Evolutionary conservation across 1,140 invertebrate species (phyloP).

Genomic region (Scaptomyza hsui): DNA sequence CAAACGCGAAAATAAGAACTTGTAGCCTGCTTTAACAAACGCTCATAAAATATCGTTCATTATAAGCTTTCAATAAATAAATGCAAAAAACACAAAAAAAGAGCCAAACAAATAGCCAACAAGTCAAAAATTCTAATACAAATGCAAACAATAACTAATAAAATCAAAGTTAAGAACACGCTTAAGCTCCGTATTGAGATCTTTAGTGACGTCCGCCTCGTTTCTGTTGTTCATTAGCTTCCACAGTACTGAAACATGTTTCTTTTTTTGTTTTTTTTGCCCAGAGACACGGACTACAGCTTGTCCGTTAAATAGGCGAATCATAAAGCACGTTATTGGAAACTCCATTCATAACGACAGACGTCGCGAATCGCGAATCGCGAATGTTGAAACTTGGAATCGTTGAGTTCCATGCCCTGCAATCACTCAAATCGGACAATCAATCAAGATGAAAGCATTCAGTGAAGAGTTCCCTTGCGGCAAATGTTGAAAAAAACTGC

Average conservation of each 20-base stretch:
- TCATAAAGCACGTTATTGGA: slow-evolving; percentile 45
- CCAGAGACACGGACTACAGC: not conserved
- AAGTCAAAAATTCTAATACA: slow-evolving; percentile 3
- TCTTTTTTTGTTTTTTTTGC: too few species aligned
- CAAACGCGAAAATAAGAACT: slow-evolving; percentile 33
- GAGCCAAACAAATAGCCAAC: slow-evolving; percentile 19
- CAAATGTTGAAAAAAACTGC: slow-evolving; percentile 19
- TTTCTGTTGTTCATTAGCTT: slow-evolving; percentile 28
- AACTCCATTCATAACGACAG: slow-evolving; percentile 61
- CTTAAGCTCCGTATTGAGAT: slow-evolving; percentile 15
- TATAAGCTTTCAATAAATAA: slow-evolving; percentile 44
- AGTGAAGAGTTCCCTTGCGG: slow-evolving; percentile 14
- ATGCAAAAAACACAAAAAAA: slow-evolving; percentile 28
- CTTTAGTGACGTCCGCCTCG: slow-evolving; percentile 17
- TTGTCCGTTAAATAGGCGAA: slow-evolving; percentile 23
- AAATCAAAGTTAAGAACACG: slow-evolving; percentile 34
- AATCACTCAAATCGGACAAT: slow-evolving; percentile 36
- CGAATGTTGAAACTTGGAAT: slow-evolving; percentile 14
- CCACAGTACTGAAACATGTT: slow-evolving; percentile 33
- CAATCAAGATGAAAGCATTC: slow-evolving; percentile 43
- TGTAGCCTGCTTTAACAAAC: slow-evolving; percentile 31
- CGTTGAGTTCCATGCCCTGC: slow-evolving; percentile 46
- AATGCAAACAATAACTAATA: slow-evolving; percentile 36
- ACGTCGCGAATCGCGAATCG: slow-evolving; percentile 32
- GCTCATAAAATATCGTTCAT: slow-evolving; percentile 50